These are phyloP conservation scores for Drosophila aff. DNA, from an alignment of 1,140 invertebrate genomes.

Conservation along the genomic window DNA sequence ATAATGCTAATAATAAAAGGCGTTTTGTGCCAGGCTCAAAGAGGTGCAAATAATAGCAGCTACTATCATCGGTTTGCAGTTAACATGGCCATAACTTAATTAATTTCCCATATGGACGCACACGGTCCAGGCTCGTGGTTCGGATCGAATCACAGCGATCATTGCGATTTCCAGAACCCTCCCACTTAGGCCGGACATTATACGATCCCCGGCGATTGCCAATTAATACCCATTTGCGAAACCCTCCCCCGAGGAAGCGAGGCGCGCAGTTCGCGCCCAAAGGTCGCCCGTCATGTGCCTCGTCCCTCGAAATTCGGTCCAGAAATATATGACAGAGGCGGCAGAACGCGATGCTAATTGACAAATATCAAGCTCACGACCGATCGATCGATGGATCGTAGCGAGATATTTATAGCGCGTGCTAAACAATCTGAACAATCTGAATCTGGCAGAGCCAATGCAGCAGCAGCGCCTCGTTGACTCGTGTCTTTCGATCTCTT, in stretches of 20 bases:
- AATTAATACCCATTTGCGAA: slow-evolving; percentile 65
- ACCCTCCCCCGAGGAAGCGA: slow-evolving; percentile 17
- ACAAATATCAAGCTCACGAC: slow-evolving; percentile 50
- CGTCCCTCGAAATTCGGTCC: slow-evolving; percentile 33
- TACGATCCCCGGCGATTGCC: slow-evolving; percentile 39
- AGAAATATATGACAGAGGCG: slow-evolving; percentile 30
- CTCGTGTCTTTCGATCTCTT: slow-evolving; percentile 12
- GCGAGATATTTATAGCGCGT: slow-evolving; percentile 48
- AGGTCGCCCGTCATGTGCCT: slow-evolving; percentile 50
- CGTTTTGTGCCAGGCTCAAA: slow-evolving; percentile 33
- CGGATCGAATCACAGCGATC: slow-evolving; percentile 3
- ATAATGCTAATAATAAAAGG: slow-evolving; percentile 11
- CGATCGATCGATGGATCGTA: slow-evolving; percentile 26
- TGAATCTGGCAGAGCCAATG: slow-evolving; percentile 47
- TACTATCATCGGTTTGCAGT: slow-evolving; percentile 19
- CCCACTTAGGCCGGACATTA: slow-evolving; percentile 57
- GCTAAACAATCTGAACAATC: slow-evolving; percentile 54
- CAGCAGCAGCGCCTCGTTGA: slow-evolving; percentile 50
- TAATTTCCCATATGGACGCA: slow-evolving; percentile 21
- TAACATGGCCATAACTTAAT: slow-evolving; percentile 52
- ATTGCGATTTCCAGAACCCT: slow-evolving; percentile 10
- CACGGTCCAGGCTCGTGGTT: slow-evolving; percentile 51
- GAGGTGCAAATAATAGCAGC: slow-evolving; percentile 22
- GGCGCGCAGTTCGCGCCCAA: slow-evolving; percentile 21
- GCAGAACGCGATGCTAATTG: slow-evolving; percentile 40